Conservation (phyloP, 2,888 invertebrate genomes). For the Lucinisca nassula region DNA sequence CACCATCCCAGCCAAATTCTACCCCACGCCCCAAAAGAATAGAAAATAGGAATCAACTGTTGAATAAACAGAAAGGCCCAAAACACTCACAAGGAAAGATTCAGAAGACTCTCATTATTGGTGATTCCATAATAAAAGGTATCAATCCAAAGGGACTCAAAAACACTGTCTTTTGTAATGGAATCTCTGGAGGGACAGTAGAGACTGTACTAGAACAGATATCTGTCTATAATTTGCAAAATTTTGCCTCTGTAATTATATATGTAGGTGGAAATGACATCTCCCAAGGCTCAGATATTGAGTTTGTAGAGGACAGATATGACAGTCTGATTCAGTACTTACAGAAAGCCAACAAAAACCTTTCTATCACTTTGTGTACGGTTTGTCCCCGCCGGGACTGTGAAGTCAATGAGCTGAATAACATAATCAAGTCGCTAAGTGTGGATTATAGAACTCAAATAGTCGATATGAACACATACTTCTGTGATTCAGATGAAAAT, state of each 20-base stretch:
- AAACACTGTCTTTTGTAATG: not conserved
- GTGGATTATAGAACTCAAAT: not conserved
- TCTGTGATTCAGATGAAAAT: not conserved
- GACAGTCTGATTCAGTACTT: too few relatives aligned
- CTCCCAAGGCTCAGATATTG: not conserved
- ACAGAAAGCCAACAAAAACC: not conserved
- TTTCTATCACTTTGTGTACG: not conserved
- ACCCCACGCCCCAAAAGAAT: too few relatives aligned
- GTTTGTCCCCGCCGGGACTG: not conserved
- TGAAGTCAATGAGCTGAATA: not conserved
- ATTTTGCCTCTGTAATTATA: not conserved
- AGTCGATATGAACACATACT: not conserved
- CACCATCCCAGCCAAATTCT: too few relatives aligned
- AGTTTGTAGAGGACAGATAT: not conserved
- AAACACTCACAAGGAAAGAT: too few relatives aligned
- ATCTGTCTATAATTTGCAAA: not conserved
- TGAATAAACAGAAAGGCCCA: too few relatives aligned
- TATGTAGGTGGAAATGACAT: not conserved
- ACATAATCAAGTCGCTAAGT: not conserved
- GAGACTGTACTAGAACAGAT: not conserved
- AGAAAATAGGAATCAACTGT: too few relatives aligned
- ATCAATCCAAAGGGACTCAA: not conserved
- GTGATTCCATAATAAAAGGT: not conserved
- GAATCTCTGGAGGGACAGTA: not conserved
- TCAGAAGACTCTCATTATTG: not conserved